phyloP scores from a whole-genome alignment of 2,113 vertebrate species.

The Indicator indicator region DNA sequence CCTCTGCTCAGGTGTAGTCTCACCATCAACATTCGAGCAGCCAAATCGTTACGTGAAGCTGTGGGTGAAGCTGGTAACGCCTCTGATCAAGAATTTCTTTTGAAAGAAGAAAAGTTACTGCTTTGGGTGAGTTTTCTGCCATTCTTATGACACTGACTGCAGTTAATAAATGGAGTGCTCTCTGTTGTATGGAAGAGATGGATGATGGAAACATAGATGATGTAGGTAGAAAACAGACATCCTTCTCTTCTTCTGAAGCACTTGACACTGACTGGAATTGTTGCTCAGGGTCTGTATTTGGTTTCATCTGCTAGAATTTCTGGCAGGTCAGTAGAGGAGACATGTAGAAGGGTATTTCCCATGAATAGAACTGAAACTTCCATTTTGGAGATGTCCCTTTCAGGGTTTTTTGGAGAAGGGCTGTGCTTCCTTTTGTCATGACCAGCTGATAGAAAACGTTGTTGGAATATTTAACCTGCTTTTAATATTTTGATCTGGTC shows the following conservation, averaged over 20 bases:
- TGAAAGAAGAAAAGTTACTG: conserved; percentile 64
- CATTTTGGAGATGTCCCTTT: neutral
- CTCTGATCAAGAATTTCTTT: conserved; percentile 98
- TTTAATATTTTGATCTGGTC: neutral
- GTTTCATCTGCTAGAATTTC: neutral
- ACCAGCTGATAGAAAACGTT: neutral
- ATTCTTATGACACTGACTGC: neutral
- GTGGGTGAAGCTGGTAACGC: conserved; percentile 96
- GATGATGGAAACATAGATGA: neutral
- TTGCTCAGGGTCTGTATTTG: neutral
- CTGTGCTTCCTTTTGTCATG: neutral
- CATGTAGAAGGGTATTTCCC: neutral
- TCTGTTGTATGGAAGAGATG: neutral
- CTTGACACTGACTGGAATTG: neutral
- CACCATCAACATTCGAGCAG: conserved; percentile 87
- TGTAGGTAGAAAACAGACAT: neutral
- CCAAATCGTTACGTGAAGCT: conserved; percentile 89
- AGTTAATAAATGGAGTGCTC: neutral
- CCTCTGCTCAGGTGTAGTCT: conserved; percentile 82
- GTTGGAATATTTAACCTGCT: neutral
- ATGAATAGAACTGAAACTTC: neutral
- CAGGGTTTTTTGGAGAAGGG: neutral
- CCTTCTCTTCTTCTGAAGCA: neutral
- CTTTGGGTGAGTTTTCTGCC: conserved; percentile 9
- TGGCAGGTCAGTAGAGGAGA: neutral